These are phyloP conservation scores for Thalassophryne amazonica DNA, from an alignment of 2,797 vertebrate genomes.

Conservation along the genomic window DNA sequence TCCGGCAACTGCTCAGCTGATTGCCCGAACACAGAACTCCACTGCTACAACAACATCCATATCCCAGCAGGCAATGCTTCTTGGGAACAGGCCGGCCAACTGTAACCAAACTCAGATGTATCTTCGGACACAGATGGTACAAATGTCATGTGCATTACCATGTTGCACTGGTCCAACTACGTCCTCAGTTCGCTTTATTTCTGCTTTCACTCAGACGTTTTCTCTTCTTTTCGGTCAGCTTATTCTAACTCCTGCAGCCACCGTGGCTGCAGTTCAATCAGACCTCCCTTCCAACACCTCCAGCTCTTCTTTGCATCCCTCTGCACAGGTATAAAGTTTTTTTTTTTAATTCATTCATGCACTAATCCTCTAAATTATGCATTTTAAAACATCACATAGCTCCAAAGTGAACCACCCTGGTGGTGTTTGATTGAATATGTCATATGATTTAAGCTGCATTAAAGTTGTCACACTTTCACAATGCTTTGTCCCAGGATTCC, in stretches of 20 bases:
- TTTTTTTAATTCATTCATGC: neutral
- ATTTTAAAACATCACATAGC: neutral
- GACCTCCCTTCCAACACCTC: slow-evolving; percentile 89
- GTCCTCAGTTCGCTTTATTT: slow-evolving; percentile 1
- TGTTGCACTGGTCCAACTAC: neutral
- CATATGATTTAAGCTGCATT: neutral
- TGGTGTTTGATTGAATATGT: too few species aligned
- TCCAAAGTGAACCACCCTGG: neutral
- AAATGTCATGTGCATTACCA: slow-evolving; percentile 22
- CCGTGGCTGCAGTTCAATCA: slow-evolving; percentile 89
- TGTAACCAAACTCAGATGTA: slow-evolving; percentile 96
- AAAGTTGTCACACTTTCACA: neutral
- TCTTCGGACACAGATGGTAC: slow-evolving; percentile 93
- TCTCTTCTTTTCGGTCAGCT: slow-evolving; percentile 75
- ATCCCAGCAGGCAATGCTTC: slow-evolving; percentile 91
- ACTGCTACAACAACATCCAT: slow-evolving; percentile 79
- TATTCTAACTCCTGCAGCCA: slow-evolving; percentile 92
- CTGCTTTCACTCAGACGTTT: slow-evolving; percentile 15
- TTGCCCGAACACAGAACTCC: slow-evolving; percentile 86
- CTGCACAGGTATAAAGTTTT: slow-evolving; percentile 84
- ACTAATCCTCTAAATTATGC: neutral
- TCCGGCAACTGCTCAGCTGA: slow-evolving; percentile 87
- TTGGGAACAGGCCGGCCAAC: slow-evolving; percentile 87
- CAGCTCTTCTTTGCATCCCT: slow-evolving; percentile 85
- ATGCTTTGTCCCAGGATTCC: too few species aligned